Evolutionary conservation across 2,113 vertebrate species (phyloP).

Genomic region (Mesoclemmys tuberculata): DNA sequence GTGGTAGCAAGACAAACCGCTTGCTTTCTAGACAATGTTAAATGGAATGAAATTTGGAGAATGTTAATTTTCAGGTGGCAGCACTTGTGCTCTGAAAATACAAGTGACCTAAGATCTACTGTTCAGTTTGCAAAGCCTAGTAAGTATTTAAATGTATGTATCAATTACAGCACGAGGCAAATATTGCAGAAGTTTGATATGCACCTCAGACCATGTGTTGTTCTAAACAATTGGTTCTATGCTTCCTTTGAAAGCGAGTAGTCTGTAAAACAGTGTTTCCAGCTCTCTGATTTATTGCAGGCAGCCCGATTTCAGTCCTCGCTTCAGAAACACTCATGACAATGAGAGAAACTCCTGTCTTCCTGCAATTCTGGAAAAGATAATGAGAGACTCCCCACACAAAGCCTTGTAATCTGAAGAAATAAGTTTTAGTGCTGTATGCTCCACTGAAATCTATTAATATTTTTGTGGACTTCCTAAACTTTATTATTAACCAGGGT

Average conservation of each 20-base stretch:
- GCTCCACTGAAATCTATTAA: background rate
- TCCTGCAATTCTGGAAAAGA: background rate
- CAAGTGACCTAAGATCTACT: background rate
- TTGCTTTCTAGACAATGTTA: fast-evolving
- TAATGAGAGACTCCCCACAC: background rate
- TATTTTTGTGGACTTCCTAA: background rate
- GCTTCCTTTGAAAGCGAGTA: background rate
- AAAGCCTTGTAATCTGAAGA: background rate
- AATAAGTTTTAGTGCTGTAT: background rate
- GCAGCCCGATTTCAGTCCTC: background rate
- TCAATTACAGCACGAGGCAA: background rate
- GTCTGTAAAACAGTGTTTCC: background rate
- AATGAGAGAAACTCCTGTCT: background rate
- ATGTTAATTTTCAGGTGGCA: fast-evolving
- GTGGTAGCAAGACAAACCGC: background rate
- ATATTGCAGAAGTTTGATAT: background rate
- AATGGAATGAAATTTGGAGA: fast-evolving
- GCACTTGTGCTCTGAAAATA: background rate
- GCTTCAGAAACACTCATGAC: background rate
- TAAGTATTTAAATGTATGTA: background rate
- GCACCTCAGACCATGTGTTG: background rate
- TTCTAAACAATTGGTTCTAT: background rate
- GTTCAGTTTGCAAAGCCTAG: background rate
- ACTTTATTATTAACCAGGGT: background rate
- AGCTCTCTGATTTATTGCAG: background rate